Evolutionary conservation across 1,140 invertebrate genomes (phyloP), one percentile per base, ranked within the genome.

Genomic region (Branchinecta lindahli): DNA sequence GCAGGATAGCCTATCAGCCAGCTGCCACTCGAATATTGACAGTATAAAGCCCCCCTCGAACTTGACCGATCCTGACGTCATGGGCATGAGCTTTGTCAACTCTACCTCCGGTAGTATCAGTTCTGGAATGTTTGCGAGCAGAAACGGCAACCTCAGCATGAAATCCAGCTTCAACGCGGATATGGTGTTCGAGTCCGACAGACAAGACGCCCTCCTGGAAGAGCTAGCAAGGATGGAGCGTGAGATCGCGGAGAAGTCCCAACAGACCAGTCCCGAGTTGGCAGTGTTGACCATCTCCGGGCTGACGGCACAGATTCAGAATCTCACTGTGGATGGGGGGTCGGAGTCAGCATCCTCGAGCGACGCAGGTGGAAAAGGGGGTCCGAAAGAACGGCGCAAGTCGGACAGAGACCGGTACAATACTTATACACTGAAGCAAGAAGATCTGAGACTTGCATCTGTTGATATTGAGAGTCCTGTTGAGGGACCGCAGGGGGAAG

Each of bases 31-130:
- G 12, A 84, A 88, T 73, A 76, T 92, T 66, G 90, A 92, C 21
- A 88, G 88, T 72, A 84, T 90, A 0, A 89, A 89, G 74, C 89
- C 90, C 15, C 90, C 90, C 0, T 89, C 89, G 0, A 83, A 87
- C 72, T 86, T 92, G 85, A 87, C 89, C 66, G 85, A 71, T 18
- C 61, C 68, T 46, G 74, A 89, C 12, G 82, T 85, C 68, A 86
- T 91, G 82, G 88, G 89, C 73, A 86, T 85, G 47, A 88, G 86
- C 9, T 65, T 69, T n/a, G 67, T 66, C 12, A 68, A 66, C 44
- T 67, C 66, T 3, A 44, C 52, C 12, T 61, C 52, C 4, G 52
- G 52, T 4, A 61, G 52, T 20, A 61, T 61, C 1, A 61, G 52
- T 6, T 61, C 52, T 3, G 52, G 52, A 20, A 61, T 61, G 52